phyloP scores from a whole-genome alignment of 1,140 invertebrate genomes.

The Trichoplusia ni region DNA sequence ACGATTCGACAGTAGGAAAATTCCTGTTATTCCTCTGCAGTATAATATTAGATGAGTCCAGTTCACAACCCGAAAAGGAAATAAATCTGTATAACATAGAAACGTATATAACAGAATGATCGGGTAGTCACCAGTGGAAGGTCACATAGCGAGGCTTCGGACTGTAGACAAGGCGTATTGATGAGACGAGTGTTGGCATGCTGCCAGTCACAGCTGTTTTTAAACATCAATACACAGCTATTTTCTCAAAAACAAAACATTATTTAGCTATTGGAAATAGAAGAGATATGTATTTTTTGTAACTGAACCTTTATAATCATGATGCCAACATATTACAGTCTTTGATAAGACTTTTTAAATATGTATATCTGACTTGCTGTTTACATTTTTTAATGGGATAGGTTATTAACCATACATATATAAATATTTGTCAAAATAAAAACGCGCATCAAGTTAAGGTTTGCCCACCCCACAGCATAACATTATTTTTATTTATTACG shows the following conservation, averaged over 20 bases:
- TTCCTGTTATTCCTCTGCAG: too few species aligned
- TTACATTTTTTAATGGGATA: too few species aligned
- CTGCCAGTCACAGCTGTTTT: conserved; percentile 41
- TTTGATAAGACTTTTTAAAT: too few species aligned
- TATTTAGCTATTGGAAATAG: conserved; percentile 28
- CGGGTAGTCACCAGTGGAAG: conserved; percentile 6
- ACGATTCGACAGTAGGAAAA: too few species aligned
- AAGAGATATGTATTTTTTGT: not conserved
- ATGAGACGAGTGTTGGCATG: conserved; percentile 36
- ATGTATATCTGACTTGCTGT: too few species aligned
- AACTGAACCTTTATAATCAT: not conserved
- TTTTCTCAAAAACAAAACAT: conserved; percentile 36
- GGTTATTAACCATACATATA: too few species aligned
- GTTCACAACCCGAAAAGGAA: too few species aligned
- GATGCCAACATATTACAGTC: too few species aligned
- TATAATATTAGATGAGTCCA: too few species aligned
- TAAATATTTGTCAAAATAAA: too few species aligned
- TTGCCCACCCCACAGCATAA: too few species aligned
- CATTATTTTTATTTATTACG: not conserved
- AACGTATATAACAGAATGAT: conserved; percentile 9
- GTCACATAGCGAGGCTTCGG: conserved; percentile 25
- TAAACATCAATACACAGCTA: conserved; percentile 42
- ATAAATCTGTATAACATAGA: not conserved
- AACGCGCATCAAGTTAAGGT: too few species aligned
- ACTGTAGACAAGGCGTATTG: conserved; percentile 20